Percentiles rank a stretch among this genome's conserved stretches.
Conservation (phyloP, 2,888 invertebrate genomes). For the Callyntrura guangdongensis region DNA sequence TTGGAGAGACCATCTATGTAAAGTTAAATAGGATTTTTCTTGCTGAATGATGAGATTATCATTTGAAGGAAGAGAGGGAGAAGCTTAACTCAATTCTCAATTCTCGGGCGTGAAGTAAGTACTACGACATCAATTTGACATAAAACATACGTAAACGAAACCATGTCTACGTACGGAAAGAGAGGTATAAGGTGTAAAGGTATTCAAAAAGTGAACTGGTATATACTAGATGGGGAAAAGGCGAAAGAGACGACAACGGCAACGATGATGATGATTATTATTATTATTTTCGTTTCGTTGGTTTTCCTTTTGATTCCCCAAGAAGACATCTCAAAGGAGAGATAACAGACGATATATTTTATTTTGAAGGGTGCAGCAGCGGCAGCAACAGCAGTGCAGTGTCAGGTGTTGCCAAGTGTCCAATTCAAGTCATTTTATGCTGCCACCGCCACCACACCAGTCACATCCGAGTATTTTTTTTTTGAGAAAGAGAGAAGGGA, state of each 20-base stretch:
- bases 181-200: too few relatives aligned
- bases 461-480: not conserved
- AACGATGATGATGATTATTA: too few relatives aligned
- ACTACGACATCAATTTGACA: constrained; percentile 18
- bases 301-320: constrained; percentile 16
- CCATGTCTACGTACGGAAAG: too few relatives aligned
- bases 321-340: constrained; percentile 29
- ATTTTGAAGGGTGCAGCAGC: constrained; percentile 64
- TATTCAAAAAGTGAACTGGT: too few relatives aligned
- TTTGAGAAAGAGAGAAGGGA: constrained; percentile 23
- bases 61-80: not conserved
- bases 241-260: not conserved
- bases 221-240: not conserved
- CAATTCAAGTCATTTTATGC: constrained; percentile 69
- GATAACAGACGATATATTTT: not conserved
- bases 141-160: constrained; percentile 11
- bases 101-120: constrained; percentile 1
- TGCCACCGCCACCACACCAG: constrained; percentile 24
- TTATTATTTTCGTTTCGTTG: not conserved
- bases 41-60: constrained; percentile 45
- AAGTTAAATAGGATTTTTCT: constrained; percentile 13
- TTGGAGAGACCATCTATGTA: not conserved
- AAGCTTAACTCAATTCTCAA: not conserved
- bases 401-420: constrained; percentile 74
- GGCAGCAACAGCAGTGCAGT: constrained; percentile 28